Conservation (phyloP, 2,113 vertebrate species). For the Notothenia coriiceps region DNA sequence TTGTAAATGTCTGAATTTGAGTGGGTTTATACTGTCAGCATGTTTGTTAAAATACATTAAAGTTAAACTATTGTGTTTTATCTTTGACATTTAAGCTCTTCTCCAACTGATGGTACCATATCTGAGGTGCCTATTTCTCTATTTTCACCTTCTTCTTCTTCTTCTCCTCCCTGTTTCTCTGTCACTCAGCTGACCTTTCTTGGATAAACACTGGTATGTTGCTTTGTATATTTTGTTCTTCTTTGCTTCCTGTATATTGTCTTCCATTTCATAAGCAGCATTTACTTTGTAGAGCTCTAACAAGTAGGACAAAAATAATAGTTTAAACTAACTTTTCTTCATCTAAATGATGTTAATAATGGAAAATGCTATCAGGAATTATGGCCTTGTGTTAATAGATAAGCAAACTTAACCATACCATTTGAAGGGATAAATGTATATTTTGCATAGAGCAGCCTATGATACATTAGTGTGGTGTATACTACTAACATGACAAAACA, state of each 20-base stretch:
- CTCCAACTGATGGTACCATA: not conserved
- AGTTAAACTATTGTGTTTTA: not conserved
- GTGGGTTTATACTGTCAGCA: not conserved
- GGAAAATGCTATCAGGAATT: not conserved
- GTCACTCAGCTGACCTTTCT: slow-evolving; percentile 67
- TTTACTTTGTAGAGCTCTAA: not conserved
- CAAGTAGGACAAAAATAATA: not conserved
- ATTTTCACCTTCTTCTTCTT: slow-evolving; percentile 40
- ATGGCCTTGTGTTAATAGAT: not conserved
- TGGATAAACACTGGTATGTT: slow-evolving; percentile 83
- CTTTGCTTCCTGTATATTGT: not conserved
- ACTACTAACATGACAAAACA: too few species aligned
- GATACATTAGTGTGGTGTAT: not conserved
- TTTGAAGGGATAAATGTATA: not conserved
- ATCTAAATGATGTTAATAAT: not conserved
- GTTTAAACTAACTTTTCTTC: not conserved
- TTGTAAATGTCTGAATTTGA: not conserved
- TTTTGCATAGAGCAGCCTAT: not conserved
- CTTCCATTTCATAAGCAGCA: not conserved
- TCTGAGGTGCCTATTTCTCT: slow-evolving; percentile 2
- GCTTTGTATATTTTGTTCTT: slow-evolving; percentile 11
- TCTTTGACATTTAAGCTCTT: not conserved
- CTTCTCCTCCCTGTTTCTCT: slow-evolving; percentile 53
- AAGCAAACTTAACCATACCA: slow-evolving; percentile 7
- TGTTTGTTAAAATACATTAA: not conserved